These are phyloP conservation scores for Philaethria dido DNA, from an alignment of 2,888 invertebrate species.

Conservation along the genomic window DNA sequence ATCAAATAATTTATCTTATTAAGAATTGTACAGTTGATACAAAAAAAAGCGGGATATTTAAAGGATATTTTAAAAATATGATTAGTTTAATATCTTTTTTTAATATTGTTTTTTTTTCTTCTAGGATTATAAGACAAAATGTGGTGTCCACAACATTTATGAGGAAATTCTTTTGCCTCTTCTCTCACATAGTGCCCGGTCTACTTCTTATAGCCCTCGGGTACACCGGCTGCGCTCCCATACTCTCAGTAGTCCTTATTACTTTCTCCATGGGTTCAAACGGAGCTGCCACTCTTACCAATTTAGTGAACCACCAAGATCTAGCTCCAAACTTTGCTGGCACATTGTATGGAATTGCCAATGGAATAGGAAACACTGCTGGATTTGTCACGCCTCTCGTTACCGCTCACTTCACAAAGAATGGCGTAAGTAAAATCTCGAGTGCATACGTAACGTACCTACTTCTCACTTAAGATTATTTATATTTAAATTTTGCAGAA, in stretches of 20 bases:
- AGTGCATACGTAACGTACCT: neutral
- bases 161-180: slow-evolving; percentile 86
- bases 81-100: neutral
- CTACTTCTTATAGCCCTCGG: slow-evolving; percentile 81
- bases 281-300: slow-evolving; percentile 85
- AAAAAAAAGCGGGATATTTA: too few relatives aligned
- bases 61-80: neutral
- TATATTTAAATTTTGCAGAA: neutral
- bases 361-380: slow-evolving; percentile 88
- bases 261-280: slow-evolving; percentile 87
- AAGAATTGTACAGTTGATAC: too few relatives aligned
- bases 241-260: slow-evolving; percentile 86
- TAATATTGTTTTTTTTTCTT: slow-evolving; percentile 39
- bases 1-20: too few relatives aligned
- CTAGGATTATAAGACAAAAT: slow-evolving; percentile 78
- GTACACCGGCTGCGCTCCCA: slow-evolving; percentile 85
- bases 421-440: slow-evolving; percentile 71
- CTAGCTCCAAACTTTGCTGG: slow-evolving; percentile 91
- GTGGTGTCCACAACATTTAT: slow-evolving; percentile 80
- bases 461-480: neutral
- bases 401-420: slow-evolving; percentile 86
- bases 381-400: slow-evolving; percentile 89
- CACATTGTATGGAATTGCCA: slow-evolving; percentile 89
- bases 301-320: slow-evolving; percentile 88
- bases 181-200: slow-evolving; percentile 84